These are phyloP conservation scores for Heliothis virescens DNA, from an alignment of 1,140 invertebrate species.

Conservation along the genomic window DNA sequence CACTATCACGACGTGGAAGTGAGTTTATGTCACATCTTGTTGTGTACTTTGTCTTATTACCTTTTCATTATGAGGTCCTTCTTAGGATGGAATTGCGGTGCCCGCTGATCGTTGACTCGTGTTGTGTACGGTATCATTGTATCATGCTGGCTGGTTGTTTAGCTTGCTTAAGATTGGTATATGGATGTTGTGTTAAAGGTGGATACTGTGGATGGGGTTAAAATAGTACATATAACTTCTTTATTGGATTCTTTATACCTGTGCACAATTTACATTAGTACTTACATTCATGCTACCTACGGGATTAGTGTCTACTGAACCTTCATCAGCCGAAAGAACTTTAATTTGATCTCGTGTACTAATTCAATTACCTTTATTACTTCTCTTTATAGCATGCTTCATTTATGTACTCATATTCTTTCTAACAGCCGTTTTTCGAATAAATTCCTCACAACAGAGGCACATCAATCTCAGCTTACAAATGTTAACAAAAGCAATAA, in stretches of 20 bases:
- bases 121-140: background rate
- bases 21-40: conserved; percentile 44
- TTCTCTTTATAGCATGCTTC: background rate
- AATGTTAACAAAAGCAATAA: background rate
- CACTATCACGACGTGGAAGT: conserved; percentile 45
- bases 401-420: background rate
- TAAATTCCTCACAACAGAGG: background rate
- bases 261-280: too few relatives aligned
- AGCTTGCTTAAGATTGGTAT: too few relatives aligned
- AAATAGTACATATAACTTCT: too few relatives aligned
- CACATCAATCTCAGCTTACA: conserved; percentile 15
- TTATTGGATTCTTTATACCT: too few relatives aligned
- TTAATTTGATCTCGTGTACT: background rate
- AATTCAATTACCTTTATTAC: background rate
- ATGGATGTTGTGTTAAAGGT: too few relatives aligned
- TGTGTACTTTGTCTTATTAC: conserved; percentile 42
- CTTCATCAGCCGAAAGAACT: too few relatives aligned
- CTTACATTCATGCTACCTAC: too few relatives aligned
- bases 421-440: background rate
- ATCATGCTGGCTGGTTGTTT: background rate
- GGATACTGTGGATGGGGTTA: too few relatives aligned
- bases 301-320: too few relatives aligned
- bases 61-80: conserved; percentile 34
- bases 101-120: background rate
- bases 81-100: background rate